Percentiles rank a stretch among this genome's conserved stretches.
phyloP scores from a whole-genome alignment of 1,140 invertebrate species.

The Anastatus disparis region DNA sequence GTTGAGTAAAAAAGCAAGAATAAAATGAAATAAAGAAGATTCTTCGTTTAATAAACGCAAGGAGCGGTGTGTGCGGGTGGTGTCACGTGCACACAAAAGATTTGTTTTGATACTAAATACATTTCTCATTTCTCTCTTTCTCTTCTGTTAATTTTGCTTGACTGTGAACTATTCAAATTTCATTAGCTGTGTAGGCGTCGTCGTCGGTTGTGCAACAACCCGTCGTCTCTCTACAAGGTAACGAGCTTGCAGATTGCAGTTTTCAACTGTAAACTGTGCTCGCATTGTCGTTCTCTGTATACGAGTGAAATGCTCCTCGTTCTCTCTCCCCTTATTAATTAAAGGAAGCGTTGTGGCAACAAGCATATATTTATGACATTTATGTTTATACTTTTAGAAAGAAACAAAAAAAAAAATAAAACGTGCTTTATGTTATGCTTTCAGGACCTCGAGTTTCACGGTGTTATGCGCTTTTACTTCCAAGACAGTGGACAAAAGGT shows the following conservation, averaged over 20 bases:
- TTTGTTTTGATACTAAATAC: slow-evolving; percentile 20
- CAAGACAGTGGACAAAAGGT: slow-evolving; percentile 98
- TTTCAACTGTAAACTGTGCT: too few species aligned
- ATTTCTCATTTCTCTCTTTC: too few species aligned
- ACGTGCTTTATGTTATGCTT: slow-evolving; percentile 56
- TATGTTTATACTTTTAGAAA: too few species aligned
- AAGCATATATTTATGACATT: too few species aligned
- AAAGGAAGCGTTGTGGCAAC: too few species aligned
- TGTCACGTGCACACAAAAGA: not conserved
- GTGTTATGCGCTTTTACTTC: slow-evolving; percentile 99
- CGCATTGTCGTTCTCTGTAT: too few species aligned
- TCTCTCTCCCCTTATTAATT: not conserved
- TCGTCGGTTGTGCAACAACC: too few species aligned
- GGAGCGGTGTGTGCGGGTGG: not conserved
- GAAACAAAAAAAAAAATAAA: not conserved
- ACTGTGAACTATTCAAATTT: slow-evolving; percentile 9
- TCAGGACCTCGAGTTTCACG: slow-evolving; percentile 97
- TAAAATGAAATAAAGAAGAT: not conserved
- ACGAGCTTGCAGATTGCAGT: too few species aligned
- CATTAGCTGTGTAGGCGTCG: too few species aligned
- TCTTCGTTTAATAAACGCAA: not conserved
- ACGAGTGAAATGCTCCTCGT: not conserved
- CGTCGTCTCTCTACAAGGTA: too few species aligned
- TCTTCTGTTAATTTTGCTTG: too few species aligned
- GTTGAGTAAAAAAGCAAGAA: not conserved